A percentile compares a stretch with the other conserved stretches of the same genome.
These are phyloP conservation scores for Tupaia chinensis DNA, from an alignment of 2,113 vertebrate species.

Conservation along the genomic window DNA sequence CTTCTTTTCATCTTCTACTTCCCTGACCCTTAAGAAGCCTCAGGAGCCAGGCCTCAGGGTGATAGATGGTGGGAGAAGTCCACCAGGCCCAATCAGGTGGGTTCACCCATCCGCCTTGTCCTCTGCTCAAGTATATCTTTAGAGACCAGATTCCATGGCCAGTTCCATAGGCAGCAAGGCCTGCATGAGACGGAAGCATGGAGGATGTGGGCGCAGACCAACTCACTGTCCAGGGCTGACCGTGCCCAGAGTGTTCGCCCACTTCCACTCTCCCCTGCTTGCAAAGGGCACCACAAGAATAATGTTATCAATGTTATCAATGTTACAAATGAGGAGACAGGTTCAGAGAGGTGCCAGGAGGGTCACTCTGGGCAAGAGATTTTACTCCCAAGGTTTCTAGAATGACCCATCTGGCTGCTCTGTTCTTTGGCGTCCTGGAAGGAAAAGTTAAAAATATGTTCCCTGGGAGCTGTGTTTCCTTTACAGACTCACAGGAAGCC, in stretches of 20 bases:
- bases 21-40: constrained; percentile 1
- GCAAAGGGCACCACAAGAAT: neutral
- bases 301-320: neutral
- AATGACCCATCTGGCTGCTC: neutral
- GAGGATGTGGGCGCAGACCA: neutral
- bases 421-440: neutral
- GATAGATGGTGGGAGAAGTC: neutral
- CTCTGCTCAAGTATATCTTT: neutral
- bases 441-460: neutral
- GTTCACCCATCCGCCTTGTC: neutral
- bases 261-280: neutral
- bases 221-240: neutral
- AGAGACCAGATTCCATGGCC: neutral
- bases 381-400: neutral
- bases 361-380: neutral
- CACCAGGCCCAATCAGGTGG: neutral
- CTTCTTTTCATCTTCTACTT: neutral
- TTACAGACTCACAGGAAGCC: neutral
- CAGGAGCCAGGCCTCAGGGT: neutral
- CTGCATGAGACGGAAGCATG: neutral
- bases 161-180: neutral
- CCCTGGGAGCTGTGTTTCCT: neutral
- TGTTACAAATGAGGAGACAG: neutral
- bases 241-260: neutral
- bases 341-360: neutral